Evolutionary conservation across 2,888 invertebrate genomes (phyloP).

Genomic region (Ecdyonurus torrentis): DNA sequence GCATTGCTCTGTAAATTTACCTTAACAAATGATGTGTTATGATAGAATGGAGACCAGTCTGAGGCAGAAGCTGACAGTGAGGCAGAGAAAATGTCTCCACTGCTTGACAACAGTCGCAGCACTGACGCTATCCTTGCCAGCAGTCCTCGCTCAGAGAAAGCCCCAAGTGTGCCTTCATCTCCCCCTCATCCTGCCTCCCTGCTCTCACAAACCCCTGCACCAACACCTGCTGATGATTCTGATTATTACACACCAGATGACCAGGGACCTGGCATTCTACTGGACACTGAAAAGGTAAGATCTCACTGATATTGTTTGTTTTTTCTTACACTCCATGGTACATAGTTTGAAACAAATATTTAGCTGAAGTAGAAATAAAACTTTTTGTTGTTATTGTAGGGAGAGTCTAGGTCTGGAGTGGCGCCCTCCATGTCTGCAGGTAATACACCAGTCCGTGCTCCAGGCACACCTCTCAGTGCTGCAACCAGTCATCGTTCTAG

Average conservation of each 20-base stretch:
- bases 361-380: too few relatives aligned
- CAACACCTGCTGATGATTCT: slow-evolving; percentile 45
- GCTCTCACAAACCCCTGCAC: slow-evolving; percentile 9
- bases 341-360: too few relatives aligned
- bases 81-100: slow-evolving; percentile 63
- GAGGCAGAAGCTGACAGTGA: slow-evolving; percentile 59
- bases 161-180: not conserved
- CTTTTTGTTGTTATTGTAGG: too few relatives aligned
- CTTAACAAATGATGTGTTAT: too few relatives aligned
- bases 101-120: slow-evolving; percentile 34
- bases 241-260: slow-evolving; percentile 69
- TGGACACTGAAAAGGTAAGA: not conserved
- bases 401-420: not conserved
- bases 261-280: slow-evolving; percentile 42
- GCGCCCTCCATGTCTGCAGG: not conserved
- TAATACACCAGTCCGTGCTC: slow-evolving; percentile 13
- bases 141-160: not conserved
- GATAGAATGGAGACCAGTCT: slow-evolving; percentile 24
- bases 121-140: slow-evolving; percentile 17
- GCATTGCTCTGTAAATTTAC: too few relatives aligned
- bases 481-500: slow-evolving; percentile 47
- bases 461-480: slow-evolving; percentile 47
- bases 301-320: too few relatives aligned
- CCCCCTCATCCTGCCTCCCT: not conserved
- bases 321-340: not conserved